Conservation (phyloP, 30 jellyfish, hydroid and myxozoan genomes). For the Aurelia coerulea region DNA sequence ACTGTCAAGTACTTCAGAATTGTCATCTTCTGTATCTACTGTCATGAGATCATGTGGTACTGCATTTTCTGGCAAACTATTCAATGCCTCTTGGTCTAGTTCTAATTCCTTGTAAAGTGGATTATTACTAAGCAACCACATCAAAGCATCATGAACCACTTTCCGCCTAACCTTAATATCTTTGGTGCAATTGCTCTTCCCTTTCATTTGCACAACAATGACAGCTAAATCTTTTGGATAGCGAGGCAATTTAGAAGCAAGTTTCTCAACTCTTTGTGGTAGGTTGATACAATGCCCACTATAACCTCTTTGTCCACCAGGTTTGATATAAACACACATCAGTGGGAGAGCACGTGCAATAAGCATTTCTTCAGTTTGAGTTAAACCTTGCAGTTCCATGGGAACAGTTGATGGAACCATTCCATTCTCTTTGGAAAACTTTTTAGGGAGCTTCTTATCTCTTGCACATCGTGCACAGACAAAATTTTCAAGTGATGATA, state of each 20-base stretch:
- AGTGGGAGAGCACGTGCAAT: constrained; percentile 34
- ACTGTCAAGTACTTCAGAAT: neutral
- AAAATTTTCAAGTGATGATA: neutral
- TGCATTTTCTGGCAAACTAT: constrained; percentile 1
- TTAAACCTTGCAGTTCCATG: neutral
- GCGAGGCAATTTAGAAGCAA: constrained; percentile 13
- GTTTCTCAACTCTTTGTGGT: neutral
- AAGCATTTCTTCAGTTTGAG: constrained; percentile 39
- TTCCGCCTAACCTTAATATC: neutral
- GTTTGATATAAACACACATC: neutral
- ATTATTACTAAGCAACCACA: neutral
- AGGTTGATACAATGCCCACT: constrained; percentile 9
- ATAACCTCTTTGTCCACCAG: constrained; percentile 34
- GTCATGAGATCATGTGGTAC: neutral
- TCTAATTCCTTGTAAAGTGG: constrained; percentile 7
- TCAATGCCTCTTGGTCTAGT: neutral
- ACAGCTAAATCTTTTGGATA: constrained; percentile 2
- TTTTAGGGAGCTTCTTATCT: constrained; percentile 5
- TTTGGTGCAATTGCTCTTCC: neutral
- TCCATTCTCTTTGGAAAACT: constrained; percentile 3
- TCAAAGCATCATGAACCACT: neutral
- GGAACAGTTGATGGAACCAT: constrained; percentile 31
- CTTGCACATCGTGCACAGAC: constrained; percentile 10
- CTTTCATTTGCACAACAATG: neutral
- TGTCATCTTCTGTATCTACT: neutral